Evolutionary conservation across 2,113 vertebrate genomes (phyloP).

Genomic region (Passer montanus): DNA sequence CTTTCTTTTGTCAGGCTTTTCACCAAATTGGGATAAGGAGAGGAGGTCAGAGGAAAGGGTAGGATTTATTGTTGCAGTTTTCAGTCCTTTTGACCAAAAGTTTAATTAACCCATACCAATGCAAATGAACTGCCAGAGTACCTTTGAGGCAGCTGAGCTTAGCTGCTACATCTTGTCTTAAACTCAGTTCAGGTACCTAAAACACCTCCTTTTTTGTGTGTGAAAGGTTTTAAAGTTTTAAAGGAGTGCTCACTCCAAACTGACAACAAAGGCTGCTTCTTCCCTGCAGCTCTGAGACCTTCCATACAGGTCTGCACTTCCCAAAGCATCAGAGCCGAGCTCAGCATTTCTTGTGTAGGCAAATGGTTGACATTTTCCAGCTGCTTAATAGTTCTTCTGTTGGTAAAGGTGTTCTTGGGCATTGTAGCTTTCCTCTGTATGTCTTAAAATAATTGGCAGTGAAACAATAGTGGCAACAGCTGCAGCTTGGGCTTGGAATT

Average conservation of each 20-base stretch:
- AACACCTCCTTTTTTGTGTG: background rate
- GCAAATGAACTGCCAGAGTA: background rate
- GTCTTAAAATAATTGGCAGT: background rate
- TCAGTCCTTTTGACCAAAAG: slow-evolving; percentile 41
- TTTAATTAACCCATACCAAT: background rate
- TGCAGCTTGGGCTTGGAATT: background rate
- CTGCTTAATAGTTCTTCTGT: background rate
- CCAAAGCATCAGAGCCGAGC: background rate
- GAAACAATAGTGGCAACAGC: slow-evolving; percentile 42
- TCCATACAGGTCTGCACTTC: slow-evolving; percentile 11
- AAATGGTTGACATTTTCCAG: background rate
- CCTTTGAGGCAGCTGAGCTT: background rate
- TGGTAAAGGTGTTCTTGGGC: slow-evolving; percentile 29
- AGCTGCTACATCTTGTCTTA: background rate
- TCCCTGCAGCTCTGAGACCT: background rate
- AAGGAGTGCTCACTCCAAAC: background rate
- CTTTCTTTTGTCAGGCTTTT: slow-evolving; percentile 28
- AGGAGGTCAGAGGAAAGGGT: background rate
- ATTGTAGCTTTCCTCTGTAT: background rate
- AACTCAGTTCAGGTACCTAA: background rate
- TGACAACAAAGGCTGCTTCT: slow-evolving; percentile 12
- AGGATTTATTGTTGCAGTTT: background rate
- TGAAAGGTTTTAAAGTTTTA: background rate
- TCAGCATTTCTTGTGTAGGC: background rate
- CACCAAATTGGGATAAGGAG: background rate